Base-by-base conservation (phyloP, 2,797 vertebrate genomes). In the Megaceryle alcyon region DNA sequence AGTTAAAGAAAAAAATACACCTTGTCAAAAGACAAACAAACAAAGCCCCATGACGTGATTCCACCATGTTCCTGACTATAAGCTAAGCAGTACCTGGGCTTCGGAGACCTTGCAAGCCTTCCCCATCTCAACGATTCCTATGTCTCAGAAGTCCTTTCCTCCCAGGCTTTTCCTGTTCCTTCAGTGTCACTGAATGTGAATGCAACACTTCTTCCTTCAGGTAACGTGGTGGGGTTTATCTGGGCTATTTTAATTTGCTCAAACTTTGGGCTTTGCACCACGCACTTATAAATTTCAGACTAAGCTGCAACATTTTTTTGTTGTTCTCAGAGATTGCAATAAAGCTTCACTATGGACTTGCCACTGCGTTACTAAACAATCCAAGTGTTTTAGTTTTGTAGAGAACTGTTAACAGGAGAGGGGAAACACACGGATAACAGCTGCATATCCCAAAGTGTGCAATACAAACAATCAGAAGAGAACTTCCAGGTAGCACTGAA, bases 101-200 rank as follows among this genome's bases (percentile, higher is more conserved):
- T 46, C 20, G 11, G 44, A 46, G 21, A 46, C 44, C 44, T 46
- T 63, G 63, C 29, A 72, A 89, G 54, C 11, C 31, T 63, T 86
- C 76, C 76, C 31, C 31, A 46, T 25, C 43, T 66, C 73, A 48
- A 26, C 5, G 29, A 70, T 23, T 60, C 12, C 49, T 57, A 3
- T 18, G 16, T 33, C 29, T 69, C 13, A 4, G 11, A 60, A 60
- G 12, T 44, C 14, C 35, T 29, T 65, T 83, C 21, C 44, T 39
- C 23, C 8, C 33, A 48, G 31, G 31, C 33, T 46, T n/a, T 80
- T 56, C 26, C 44, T 59, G 23, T 37, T 57, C 0, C 0, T 29
- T 41, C 39, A 15, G 14, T 83, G 17, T 25, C 26, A 28, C 35
- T 4, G 2, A 72, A 66, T 6, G 11, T 6, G 28, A 51, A 51